Percentiles rank a stretch among this genome's conserved stretches.
Conservation (phyloP, 2,113 vertebrate genomes). For the Osmerus eperlanus region DNA sequence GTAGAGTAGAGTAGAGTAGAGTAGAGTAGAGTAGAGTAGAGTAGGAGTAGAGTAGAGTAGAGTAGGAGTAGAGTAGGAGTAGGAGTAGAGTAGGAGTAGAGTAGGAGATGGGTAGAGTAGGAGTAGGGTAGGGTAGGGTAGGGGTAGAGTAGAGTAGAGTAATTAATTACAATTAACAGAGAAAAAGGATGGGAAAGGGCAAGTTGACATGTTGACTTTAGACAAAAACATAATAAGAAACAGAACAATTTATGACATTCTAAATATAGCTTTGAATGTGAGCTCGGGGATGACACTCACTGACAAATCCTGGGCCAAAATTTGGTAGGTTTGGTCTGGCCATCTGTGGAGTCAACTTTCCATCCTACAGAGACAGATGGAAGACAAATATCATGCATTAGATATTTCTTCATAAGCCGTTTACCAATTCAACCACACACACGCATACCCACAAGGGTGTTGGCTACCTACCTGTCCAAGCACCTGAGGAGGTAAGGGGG, state of each 20-base stretch:
- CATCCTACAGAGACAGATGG: conserved; percentile 77
- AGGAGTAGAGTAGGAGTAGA: too few relatives aligned
- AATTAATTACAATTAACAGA: neutral
- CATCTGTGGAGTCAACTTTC: conserved; percentile 80
- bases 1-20: neutral
- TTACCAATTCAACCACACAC: neutral
- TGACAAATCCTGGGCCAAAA: conserved; percentile 88
- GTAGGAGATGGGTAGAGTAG: too few relatives aligned
- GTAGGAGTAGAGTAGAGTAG: too few relatives aligned
- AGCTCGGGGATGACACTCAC: conserved; percentile 76
- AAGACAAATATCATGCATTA: neutral
- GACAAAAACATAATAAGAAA: neutral
- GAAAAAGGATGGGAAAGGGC: conserved; percentile 3
- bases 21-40: neutral
- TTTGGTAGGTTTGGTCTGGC: conserved; percentile 88
- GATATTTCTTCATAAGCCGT: neutral
- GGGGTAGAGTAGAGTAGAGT: too few relatives aligned
- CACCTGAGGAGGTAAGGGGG: conserved; percentile 69
- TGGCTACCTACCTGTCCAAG: conserved; percentile 72
- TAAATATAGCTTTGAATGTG: neutral
- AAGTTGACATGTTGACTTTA: neutral
- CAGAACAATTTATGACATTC: too few relatives aligned
- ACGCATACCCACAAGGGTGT: neutral
- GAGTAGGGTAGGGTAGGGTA: too few relatives aligned
- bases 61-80: neutral